phyloP scores from a whole-genome alignment of 2,113 vertebrate species.

The Ramphastos sulfuratus region DNA sequence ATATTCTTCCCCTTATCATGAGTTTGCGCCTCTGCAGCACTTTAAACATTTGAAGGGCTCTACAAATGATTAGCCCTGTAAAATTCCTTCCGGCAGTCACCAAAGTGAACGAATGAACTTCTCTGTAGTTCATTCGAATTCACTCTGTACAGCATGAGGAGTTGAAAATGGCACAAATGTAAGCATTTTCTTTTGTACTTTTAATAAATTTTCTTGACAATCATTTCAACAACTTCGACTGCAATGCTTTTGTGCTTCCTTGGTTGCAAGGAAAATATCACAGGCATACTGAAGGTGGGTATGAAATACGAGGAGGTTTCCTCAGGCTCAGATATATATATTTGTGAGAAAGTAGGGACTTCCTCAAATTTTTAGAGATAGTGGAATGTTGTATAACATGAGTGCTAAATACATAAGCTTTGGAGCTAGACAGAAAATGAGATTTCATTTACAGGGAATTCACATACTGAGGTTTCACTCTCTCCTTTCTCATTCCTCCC shows the following conservation, averaged over 20 bases:
- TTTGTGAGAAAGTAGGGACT: background rate
- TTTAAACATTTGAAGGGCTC: constrained; percentile 9
- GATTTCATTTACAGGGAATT: background rate
- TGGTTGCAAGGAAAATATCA: background rate
- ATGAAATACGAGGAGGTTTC: background rate
- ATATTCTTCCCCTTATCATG: background rate
- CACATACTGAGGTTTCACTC: background rate
- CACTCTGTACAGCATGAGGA: background rate
- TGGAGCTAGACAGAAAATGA: background rate
- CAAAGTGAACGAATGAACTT: background rate
- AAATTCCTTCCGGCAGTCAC: background rate
- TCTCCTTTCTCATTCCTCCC: no score
- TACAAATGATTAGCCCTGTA: background rate
- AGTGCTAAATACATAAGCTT: background rate
- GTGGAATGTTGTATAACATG: background rate
- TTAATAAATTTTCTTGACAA: background rate
- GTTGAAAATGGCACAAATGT: background rate
- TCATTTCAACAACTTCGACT: background rate
- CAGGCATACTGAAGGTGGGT: background rate
- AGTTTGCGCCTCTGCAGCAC: background rate
- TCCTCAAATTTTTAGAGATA: background rate
- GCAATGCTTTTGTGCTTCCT: background rate
- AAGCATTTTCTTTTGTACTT: background rate
- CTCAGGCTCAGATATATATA: background rate
- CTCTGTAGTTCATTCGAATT: background rate